Evolutionary conservation across 2,797 vertebrate species (phyloP).

Genomic region (Mus caroli): DNA sequence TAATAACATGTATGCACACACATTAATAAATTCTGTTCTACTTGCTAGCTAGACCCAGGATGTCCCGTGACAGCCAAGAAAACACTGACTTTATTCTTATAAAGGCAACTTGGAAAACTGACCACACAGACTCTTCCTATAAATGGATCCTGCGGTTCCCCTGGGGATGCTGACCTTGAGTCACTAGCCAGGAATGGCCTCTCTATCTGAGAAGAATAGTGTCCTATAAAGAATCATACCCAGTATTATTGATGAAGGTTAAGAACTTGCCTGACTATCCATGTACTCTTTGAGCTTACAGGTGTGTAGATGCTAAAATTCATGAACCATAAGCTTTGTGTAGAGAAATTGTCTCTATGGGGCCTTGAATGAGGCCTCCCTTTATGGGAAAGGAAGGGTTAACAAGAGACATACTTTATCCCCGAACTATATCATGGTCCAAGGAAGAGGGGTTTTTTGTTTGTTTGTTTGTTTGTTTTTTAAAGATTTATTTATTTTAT

Average conservation of each 20-base stretch:
- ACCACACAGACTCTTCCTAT: conserved; percentile 50
- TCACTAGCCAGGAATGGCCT: conserved; percentile 29
- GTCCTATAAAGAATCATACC: neutral
- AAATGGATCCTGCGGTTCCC: conserved; percentile 7
- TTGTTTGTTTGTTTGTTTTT: too few relatives aligned
- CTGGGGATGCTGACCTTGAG: conserved; percentile 26
- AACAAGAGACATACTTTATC: neutral
- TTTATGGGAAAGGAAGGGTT: neutral
- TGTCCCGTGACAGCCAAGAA: conserved; percentile 17
- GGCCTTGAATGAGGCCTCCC: neutral
- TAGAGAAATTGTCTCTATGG: neutral
- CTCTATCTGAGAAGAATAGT: conserved; percentile 3
- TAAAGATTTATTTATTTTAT: too few relatives aligned
- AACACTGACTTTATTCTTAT: neutral
- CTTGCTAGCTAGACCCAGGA: neutral
- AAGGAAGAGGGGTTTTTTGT: neutral
- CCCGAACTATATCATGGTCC: neutral
- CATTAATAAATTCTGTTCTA: conserved; percentile 42
- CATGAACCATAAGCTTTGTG: neutral
- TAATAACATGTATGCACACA: neutral
- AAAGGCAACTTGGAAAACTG: conserved; percentile 26
- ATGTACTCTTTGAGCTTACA: neutral
- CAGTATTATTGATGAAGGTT: neutral
- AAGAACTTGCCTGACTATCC: too few relatives aligned
- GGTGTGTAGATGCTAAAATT: neutral